These are phyloP conservation scores for Apolygus lucorum DNA, from an alignment of 1,140 invertebrate genomes.

Conservation along the genomic window DNA sequence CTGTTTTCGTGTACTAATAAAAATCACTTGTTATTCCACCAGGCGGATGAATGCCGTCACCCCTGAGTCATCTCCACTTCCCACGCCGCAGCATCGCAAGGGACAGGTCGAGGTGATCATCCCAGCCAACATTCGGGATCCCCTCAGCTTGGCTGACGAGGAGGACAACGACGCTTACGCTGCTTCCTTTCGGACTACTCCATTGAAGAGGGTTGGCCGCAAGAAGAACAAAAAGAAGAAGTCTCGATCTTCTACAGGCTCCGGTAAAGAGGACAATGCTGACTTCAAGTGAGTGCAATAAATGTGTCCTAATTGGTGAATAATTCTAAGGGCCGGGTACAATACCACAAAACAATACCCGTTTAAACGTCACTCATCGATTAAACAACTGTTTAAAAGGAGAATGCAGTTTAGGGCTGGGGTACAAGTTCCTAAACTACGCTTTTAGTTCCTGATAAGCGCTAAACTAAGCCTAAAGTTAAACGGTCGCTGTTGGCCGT, in stretches of 20 bases:
- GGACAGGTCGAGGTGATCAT: conserved; percentile 83
- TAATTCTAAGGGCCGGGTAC: too few species aligned
- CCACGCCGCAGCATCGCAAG: conserved; percentile 72
- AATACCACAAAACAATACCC: not conserved
- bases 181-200: conserved; percentile 44
- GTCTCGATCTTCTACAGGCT: conserved; percentile 45
- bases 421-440: too few species aligned
- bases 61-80: conserved; percentile 76
- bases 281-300: conserved; percentile 22
- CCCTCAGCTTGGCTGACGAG: conserved; percentile 74
- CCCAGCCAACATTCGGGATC: conserved; percentile 84
- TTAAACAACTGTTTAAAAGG: too few species aligned
- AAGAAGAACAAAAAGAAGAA: conserved; percentile 48
- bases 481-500: too few species aligned
- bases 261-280: conserved; percentile 38
- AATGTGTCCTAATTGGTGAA: not conserved
- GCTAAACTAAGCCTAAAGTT: too few species aligned
- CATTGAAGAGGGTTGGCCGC: conserved; percentile 51
- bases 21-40: not conserved
- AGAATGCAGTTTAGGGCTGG: too few species aligned
- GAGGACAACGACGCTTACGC: conserved; percentile 60
- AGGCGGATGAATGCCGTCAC: conserved; percentile 74
- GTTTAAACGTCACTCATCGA: too few species aligned
- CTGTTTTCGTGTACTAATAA: too few species aligned
- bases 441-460: too few species aligned